A percentile compares a stretch with the other conserved stretches of the same genome.
Conservation (phyloP, 2,113 vertebrate genomes). For the Anser cygnoides region DNA sequence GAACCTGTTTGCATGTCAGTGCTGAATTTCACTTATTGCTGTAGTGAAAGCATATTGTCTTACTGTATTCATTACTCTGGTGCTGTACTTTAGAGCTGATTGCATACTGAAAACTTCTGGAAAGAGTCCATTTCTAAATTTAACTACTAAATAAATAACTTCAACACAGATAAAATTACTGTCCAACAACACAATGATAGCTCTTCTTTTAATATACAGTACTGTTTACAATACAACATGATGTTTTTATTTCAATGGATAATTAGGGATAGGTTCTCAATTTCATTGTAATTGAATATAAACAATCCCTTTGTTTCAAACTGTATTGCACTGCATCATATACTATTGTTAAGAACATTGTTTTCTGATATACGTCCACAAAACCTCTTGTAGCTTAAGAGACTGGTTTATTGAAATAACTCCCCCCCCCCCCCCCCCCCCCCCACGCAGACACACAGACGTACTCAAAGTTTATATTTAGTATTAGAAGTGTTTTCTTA, state of each 20-base stretch:
- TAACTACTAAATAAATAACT: constrained; percentile 8
- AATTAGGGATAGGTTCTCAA: not conserved
- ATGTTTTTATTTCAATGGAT: constrained; percentile 22
- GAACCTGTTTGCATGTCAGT: not conserved
- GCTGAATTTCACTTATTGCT: constrained; percentile 35
- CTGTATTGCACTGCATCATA: not conserved
- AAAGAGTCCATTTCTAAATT: constrained; percentile 27
- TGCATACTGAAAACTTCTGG: not conserved
- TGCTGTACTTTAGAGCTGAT: not conserved
- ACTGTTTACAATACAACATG: not conserved
- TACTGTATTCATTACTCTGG: not conserved
- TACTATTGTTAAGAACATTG: not conserved
- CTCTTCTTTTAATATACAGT: not conserved
- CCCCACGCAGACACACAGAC: too few relatives aligned
- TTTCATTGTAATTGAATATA: constrained; percentile 14
- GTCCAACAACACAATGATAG: not conserved
- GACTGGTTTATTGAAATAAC: not conserved
- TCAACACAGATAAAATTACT: not conserved
- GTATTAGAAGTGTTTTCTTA: not conserved
- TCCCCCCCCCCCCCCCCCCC: not conserved
- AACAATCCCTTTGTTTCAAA: constrained; percentile 3
- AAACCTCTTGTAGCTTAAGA: not conserved
- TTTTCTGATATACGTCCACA: not conserved
- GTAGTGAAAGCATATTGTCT: constrained; percentile 12
- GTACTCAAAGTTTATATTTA: not conserved